phyloP scores from a whole-genome alignment of 2,113 vertebrate genomes.

The Jacana jacana region DNA sequence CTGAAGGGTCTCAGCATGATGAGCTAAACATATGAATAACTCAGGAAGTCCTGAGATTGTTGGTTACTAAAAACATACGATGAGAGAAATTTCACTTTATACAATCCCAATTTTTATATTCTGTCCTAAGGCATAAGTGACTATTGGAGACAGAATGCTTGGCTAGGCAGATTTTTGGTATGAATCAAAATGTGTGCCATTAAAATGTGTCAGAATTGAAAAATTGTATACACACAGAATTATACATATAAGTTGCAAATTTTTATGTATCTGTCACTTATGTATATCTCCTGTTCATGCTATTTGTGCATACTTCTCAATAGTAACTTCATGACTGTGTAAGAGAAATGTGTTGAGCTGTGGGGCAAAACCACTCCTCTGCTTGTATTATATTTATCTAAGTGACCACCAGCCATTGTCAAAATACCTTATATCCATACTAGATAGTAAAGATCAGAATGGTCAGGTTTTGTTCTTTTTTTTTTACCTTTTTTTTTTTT shows the following conservation, averaged over 20 bases:
- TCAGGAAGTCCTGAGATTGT: not conserved
- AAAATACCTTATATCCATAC: not conserved
- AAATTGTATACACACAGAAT: not conserved
- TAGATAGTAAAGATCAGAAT: not conserved
- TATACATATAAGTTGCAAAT: not conserved
- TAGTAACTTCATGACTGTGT: not conserved
- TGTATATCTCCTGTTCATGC: not conserved
- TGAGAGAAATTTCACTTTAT: not conserved
- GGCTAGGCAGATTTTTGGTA: not conserved
- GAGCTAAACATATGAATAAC: not conserved
- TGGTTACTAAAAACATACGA: not conserved
- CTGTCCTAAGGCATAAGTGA: not conserved
- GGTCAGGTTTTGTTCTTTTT: not conserved
- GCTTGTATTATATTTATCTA: not conserved
- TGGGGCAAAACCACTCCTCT: not conserved
- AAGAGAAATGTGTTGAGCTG: not conserved
- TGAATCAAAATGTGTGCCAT: not conserved
- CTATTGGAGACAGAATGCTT: not conserved
- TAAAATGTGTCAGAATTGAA: not conserved
- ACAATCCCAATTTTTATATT: not conserved
- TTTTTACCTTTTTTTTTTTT: not conserved
- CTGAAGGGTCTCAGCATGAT: not conserved
- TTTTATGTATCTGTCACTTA: not conserved
- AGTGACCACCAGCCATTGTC: not conserved
- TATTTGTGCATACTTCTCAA: not conserved